Base-by-base conservation (phyloP, 2,888 invertebrate genomes). In the Agrilus cyanescens region DNA sequence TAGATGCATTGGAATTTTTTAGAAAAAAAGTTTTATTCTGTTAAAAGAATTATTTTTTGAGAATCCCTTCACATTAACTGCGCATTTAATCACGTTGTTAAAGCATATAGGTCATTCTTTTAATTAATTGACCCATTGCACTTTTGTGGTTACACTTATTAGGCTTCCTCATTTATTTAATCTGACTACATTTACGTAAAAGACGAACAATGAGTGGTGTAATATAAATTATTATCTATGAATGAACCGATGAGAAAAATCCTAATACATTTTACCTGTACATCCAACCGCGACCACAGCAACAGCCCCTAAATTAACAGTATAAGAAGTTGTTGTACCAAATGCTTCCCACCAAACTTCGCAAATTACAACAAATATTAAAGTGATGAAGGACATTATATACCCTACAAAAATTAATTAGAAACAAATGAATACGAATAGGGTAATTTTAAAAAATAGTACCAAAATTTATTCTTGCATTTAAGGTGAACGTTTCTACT, bases 321-420 rank as follows among this genome's bases (percentile, higher is more conserved):
- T 79, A 59, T 93, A 93, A 0, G 89, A 85, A 1, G 82, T 81
- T n/a, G 74, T 72, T 1, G 76, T 70, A 2, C 82, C 78, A 61
- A 91, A 90, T 15, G 85, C 73, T 53, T 88, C 84, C 80, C 84
- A 85, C 64, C 85, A 87, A 44, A 93, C 81, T 65, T 91, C 91
- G 58, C 85, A 88, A 2, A 85, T 73, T 3, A 87, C 82, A 20
- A 93, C 85, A 59, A 89, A 85, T 45, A 87, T 71, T 56, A 93
- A 73, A 2, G 86, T 89, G 4, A 82, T 68, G 44, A 91, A 76
- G 0, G 91, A 87, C 40, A 91, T 75, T 42, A 85, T 65, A 60
- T 90, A 91, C 44, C 88, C 84, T 85, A 57, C 37, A 66, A 62
- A 31, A 41, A 15, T 18, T 6, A 12, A 36, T 16, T 1, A 14